Evolutionary conservation across 2,888 invertebrate genomes (phyloP).

Genomic region (Hydriomena furcata): DNA sequence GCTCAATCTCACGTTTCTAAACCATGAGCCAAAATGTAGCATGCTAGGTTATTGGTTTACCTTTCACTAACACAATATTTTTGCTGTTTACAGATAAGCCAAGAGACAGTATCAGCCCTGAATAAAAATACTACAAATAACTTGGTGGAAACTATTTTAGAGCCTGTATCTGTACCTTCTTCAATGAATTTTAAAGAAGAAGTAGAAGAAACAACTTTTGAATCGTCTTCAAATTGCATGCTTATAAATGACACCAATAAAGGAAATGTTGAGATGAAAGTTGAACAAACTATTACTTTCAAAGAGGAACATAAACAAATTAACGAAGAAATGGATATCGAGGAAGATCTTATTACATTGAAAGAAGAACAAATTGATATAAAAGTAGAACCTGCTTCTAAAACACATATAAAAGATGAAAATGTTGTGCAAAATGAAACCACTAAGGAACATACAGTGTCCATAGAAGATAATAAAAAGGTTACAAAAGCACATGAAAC

Average conservation of each 20-base stretch:
- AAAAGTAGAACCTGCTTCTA: not conserved
- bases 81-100: constrained; percentile 14
- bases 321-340: constrained; percentile 1
- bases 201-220: not conserved
- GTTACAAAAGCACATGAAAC: not conserved
- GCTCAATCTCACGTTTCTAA: no score
- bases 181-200: not conserved
- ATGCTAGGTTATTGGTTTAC: no score
- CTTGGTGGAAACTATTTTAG: constrained; percentile 3
- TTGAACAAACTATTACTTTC: not conserved
- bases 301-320: constrained; percentile 8
- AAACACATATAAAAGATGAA: not conserved
- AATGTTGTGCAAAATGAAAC: not conserved
- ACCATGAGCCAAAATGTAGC: no score
- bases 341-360: not conserved
- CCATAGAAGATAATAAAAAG: not conserved
- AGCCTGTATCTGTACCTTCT: not conserved
- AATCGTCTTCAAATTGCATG: not conserved
- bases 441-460: not conserved
- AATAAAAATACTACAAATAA: not conserved
- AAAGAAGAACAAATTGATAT: constrained; percentile 7
- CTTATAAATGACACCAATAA: not conserved
- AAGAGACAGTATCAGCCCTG: not conserved
- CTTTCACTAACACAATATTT: no score
- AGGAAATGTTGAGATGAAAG: not conserved